Conservation (phyloP, 1,140 invertebrate species). For the Phymorhynchus buccinoides region DNA sequence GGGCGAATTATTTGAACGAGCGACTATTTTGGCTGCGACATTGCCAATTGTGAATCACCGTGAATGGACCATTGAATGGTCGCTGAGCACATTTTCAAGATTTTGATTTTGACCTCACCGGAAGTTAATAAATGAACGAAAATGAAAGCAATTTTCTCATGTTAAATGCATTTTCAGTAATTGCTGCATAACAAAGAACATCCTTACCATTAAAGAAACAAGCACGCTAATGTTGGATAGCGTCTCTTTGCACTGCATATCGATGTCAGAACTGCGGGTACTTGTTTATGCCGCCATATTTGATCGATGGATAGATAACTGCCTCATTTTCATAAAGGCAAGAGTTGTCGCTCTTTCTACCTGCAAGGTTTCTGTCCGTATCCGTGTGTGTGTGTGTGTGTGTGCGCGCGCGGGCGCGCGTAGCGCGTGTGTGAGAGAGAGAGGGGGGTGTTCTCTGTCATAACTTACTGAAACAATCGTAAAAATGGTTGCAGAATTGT, state of each 20-base stretch:
- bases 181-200: background rate
- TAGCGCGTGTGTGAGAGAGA: background rate
- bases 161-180: background rate
- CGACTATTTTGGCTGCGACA: too few species aligned
- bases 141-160: background rate
- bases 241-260: background rate
- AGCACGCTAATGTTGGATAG: background rate
- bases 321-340: constrained; percentile 11
- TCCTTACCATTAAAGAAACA: background rate
- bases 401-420: background rate
- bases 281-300: constrained; percentile 31
- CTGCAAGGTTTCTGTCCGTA: background rate
- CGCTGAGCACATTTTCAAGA: too few species aligned
- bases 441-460: background rate
- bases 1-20: too few species aligned
- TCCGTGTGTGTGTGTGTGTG: too few species aligned
- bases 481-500: too few species aligned
- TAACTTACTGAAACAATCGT: too few species aligned
- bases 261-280: background rate
- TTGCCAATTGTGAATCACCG: too few species aligned
- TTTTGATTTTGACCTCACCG: constrained; percentile 18
- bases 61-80: too few species aligned
- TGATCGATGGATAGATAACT: constrained; percentile 24
- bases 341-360: background rate
- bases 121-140: background rate